These are phyloP conservation scores for Baccha elongata DNA, from an alignment of 2,888 invertebrate genomes.

Conservation along the genomic window DNA sequence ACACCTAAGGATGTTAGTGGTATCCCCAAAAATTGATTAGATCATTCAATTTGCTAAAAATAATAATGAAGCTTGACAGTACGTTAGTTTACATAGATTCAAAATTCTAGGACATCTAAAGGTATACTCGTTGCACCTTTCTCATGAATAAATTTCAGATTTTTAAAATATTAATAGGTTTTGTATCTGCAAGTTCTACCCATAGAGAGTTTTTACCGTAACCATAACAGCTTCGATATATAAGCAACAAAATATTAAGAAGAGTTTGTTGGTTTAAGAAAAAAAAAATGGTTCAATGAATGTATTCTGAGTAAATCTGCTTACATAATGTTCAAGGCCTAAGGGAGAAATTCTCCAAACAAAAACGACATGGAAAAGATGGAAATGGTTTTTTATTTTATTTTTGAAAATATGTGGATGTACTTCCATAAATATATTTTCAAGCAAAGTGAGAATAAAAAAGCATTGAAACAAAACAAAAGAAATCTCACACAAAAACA, in stretches of 20 bases:
- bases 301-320: background rate
- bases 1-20: background rate
- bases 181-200: background rate
- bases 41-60: conserved; percentile 6
- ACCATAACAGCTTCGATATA: background rate
- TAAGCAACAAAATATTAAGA: background rate
- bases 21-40: background rate
- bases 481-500: conserved; percentile 18
- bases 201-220: background rate
- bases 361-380: background rate
- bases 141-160: conserved; percentile 9
- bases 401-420: background rate
- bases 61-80: conserved; percentile 9
- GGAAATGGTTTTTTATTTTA: background rate
- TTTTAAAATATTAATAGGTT: conserved; percentile 10
- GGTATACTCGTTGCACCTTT: background rate
- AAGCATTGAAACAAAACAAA: conserved; percentile 16
- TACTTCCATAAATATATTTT: conserved; percentile 34
- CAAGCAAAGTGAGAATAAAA: conserved; percentile 35
- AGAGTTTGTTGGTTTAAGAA: background rate
- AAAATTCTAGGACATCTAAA: background rate
- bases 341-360: background rate
- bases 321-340: conserved; percentile 1
- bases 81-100: background rate
- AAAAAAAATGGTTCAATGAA: conserved; percentile 21